Evolutionary conservation across 2,113 vertebrate genomes (phyloP).

Genomic region (Pimephales promelas): DNA sequence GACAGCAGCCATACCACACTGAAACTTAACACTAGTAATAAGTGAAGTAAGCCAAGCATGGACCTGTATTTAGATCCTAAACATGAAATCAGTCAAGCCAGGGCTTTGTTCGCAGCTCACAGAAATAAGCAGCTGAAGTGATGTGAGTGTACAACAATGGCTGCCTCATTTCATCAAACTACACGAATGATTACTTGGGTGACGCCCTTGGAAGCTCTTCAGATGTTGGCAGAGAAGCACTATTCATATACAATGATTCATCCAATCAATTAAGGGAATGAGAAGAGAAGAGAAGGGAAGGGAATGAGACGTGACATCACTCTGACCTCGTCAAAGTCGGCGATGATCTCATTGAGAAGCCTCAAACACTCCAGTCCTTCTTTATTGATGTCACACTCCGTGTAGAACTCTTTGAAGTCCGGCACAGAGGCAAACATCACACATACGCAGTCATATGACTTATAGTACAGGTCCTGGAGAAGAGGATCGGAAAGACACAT

Average conservation of each 20-base stretch:
- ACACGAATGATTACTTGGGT: neutral
- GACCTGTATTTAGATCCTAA: neutral
- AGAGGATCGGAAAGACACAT: conserved; percentile 27
- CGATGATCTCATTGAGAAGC: conserved; percentile 96
- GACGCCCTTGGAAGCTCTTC: neutral
- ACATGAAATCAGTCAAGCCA: neutral
- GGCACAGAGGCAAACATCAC: conserved; percentile 98
- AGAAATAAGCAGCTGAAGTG: neutral
- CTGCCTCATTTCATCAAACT: neutral
- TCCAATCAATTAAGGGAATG: neutral
- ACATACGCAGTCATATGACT: conserved; percentile 96
- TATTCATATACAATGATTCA: neutral
- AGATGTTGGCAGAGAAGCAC: neutral
- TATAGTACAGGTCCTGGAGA: conserved; percentile 93
- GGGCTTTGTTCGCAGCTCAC: neutral
- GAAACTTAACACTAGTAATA: neutral
- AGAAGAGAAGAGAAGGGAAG: neutral
- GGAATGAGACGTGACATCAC: neutral
- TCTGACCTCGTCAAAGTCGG: conserved; percentile 96
- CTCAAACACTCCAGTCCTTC: conserved; percentile 97
- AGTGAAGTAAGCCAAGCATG: neutral
- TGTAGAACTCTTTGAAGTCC: conserved; percentile 99
- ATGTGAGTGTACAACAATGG: neutral
- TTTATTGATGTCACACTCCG: conserved; percentile 97
- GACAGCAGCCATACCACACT: neutral